A percentile compares a stretch with the other conserved stretches of the same genome.
Conservation (phyloP, 2,797 vertebrate genomes). For the Acridotheres tristis region DNA sequence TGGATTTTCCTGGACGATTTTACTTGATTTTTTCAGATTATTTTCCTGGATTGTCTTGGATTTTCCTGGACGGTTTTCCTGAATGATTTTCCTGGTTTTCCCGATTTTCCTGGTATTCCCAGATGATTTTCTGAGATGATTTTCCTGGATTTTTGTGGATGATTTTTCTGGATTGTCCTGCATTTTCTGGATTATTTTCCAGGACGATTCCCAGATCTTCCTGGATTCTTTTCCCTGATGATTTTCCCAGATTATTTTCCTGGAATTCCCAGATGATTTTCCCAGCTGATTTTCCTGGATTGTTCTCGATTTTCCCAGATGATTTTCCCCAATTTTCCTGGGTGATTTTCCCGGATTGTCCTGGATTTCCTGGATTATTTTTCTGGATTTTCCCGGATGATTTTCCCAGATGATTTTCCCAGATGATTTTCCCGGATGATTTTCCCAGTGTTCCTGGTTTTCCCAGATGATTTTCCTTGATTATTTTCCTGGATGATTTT, state of each 20-base stretch:
- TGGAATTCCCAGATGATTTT: not conserved
- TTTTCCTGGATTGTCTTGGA: not conserved
- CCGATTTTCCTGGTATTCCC: too few species aligned
- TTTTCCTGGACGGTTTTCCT: too few species aligned
- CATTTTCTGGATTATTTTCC: not conserved
- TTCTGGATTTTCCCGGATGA: not conserved
- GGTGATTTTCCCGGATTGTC: too few species aligned
- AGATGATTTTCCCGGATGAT: not conserved
- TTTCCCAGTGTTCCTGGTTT: not conserved
- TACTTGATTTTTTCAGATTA: too few species aligned
- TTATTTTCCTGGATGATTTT: too few species aligned
- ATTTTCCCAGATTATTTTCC: not conserved
- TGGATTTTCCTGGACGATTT: not conserved
- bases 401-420: too few species aligned
- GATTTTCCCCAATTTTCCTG: not conserved
- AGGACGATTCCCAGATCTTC: not conserved
- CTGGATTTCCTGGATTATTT: not conserved
- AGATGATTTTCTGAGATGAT: too few species aligned
- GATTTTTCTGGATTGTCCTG: too few species aligned
- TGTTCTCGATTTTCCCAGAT: not conserved
- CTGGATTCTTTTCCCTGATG: not conserved
- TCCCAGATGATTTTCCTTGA: too few species aligned
- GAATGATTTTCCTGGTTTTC: too few species aligned
- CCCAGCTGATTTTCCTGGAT: not conserved
- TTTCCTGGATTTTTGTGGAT: not conserved